phyloP scores from a whole-genome alignment of 2,797 vertebrate species.

The Urosaurus nigricauda region DNA sequence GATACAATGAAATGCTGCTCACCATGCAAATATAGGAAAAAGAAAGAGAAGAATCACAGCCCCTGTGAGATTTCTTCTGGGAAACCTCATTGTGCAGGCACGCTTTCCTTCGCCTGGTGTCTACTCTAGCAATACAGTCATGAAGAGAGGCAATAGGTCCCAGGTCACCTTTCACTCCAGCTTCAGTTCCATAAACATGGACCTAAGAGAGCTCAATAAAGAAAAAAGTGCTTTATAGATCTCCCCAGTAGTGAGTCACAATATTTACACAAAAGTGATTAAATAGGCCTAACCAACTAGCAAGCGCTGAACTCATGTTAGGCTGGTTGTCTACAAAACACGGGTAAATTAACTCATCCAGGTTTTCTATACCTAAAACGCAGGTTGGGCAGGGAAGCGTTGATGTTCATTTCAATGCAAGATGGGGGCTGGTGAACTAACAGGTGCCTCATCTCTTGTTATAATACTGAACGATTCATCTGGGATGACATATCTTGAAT shows the following conservation, averaged over 20 bases:
- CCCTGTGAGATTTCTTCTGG: slow-evolving; percentile 48
- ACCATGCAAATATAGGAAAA: background rate
- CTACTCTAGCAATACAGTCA: slow-evolving; percentile 29
- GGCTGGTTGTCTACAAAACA: background rate
- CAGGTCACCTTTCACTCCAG: slow-evolving; percentile 26
- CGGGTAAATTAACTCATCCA: background rate
- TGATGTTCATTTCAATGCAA: too few species aligned
- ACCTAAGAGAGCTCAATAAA: slow-evolving; percentile 40
- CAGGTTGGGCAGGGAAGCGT: too few species aligned
- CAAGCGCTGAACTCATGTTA: background rate
- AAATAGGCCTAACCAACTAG: background rate
- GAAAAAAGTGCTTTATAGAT: slow-evolving; percentile 14
- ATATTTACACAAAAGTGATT: slow-evolving; percentile 39
- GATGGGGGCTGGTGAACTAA: too few species aligned
- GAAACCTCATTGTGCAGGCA: slow-evolving; percentile 19
- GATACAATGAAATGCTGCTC: background rate
- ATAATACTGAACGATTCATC: too few species aligned
- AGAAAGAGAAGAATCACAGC: background rate
- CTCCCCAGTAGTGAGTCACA: slow-evolving; percentile 9
- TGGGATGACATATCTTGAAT: too few species aligned
- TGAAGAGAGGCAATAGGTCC: background rate
- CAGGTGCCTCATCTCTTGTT: too few species aligned
- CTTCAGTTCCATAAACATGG: slow-evolving; percentile 46
- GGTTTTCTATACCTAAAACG: background rate
- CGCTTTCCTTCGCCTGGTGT: slow-evolving; percentile 26